Conservation (phyloP, 2,797 vertebrate species). For the Spinus pinus region DNA sequence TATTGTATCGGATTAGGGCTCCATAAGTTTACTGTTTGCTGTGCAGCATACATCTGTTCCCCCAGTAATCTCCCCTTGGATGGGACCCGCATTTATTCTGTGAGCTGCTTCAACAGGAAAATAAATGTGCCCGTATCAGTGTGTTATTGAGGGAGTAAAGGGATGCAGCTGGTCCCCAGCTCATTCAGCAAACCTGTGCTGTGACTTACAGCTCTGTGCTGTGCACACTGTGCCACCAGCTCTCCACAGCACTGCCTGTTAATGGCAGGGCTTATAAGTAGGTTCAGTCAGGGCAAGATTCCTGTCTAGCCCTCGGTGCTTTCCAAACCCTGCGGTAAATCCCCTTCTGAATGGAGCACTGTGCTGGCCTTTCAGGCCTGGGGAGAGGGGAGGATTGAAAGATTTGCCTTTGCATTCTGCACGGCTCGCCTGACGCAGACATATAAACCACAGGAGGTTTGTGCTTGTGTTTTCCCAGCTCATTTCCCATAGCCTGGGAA, state of each 20-base stretch:
- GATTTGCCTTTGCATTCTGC: slow-evolving; percentile 62
- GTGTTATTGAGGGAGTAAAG: slow-evolving; percentile 64
- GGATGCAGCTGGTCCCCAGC: slow-evolving; percentile 67
- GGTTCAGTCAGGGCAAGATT: slow-evolving; percentile 55
- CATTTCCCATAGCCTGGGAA: slow-evolving; percentile 61
- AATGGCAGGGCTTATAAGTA: slow-evolving; percentile 27
- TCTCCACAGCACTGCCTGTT: background rate
- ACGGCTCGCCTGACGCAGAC: slow-evolving; percentile 41
- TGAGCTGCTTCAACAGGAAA: slow-evolving; percentile 54
- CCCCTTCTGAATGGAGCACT: slow-evolving; percentile 64
- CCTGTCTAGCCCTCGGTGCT: slow-evolving; percentile 19
- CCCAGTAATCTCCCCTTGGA: slow-evolving; percentile 44
- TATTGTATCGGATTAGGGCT: slow-evolving; percentile 23
- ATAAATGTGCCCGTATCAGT: slow-evolving; percentile 57
- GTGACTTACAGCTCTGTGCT: slow-evolving; percentile 49
- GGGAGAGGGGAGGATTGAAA: slow-evolving; percentile 43
- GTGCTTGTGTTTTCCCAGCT: slow-evolving; percentile 61
- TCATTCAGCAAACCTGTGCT: slow-evolving; percentile 49
- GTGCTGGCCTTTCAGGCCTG: slow-evolving; percentile 53
- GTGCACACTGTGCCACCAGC: background rate
- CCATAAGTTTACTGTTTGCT: slow-evolving; percentile 56
- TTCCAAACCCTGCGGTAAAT: slow-evolving; percentile 58
- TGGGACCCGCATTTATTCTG: background rate
- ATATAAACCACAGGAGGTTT: slow-evolving; percentile 60
- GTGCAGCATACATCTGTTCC: slow-evolving; percentile 52